These are phyloP conservation scores for Drosophila setifemur DNA, from an alignment of 1,140 invertebrate genomes.

Conservation along the genomic window DNA sequence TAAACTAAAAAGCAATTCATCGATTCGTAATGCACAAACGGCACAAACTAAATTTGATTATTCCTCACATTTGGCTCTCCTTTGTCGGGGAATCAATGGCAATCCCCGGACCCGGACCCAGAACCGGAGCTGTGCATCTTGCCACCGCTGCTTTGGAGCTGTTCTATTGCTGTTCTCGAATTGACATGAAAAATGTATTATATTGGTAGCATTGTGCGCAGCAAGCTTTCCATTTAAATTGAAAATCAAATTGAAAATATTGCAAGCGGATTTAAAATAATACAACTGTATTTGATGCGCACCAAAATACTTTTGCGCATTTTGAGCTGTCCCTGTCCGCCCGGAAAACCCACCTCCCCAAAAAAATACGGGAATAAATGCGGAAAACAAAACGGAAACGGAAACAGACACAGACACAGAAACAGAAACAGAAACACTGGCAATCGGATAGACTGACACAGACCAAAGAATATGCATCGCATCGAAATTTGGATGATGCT, in stretches of 20 bases:
- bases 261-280: conserved; percentile 78
- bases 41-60: conserved; percentile 38
- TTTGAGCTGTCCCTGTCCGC: conserved; percentile 42
- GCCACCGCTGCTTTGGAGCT: neutral
- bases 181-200: conserved; percentile 40
- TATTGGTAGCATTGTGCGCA: conserved; percentile 25
- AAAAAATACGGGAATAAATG: conserved; percentile 20
- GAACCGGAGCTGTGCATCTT: neutral
- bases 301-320: conserved; percentile 65
- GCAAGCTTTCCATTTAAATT: conserved; percentile 67
- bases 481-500: conserved; percentile 58
- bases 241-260: conserved; percentile 77
- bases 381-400: conserved; percentile 4
- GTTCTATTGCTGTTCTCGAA: neutral
- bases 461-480: conserved; percentile 31
- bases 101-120: neutral
- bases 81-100: neutral
- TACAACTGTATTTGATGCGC: conserved; percentile 62
- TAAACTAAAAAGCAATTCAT: conserved; percentile 12
- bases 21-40: conserved; percentile 13
- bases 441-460: conserved; percentile 16
- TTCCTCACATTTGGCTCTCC: conserved; percentile 11
- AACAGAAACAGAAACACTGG: neutral
- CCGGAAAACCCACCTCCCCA: conserved; percentile 1
- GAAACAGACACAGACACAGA: conserved; percentile 12